Conservation (phyloP, 1,140 invertebrate species). For the Cotesia glomerata region DNA sequence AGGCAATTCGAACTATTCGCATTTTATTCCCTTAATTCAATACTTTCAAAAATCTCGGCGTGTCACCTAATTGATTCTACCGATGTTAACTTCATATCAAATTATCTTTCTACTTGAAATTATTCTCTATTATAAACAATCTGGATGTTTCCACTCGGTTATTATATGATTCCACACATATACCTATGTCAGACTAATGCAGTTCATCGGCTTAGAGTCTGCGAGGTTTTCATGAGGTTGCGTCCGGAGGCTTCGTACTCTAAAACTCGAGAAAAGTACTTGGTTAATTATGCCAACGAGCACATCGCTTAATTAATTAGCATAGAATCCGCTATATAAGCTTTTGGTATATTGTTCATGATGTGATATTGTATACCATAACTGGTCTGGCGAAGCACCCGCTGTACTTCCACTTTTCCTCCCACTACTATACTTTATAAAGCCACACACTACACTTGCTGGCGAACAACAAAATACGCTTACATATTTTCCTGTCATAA, state of each 20-base stretch:
- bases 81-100: no score
- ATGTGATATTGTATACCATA: neutral
- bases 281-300: conserved; percentile 27
- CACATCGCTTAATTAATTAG: conserved; percentile 26
- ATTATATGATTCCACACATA: neutral
- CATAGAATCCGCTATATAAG: neutral
- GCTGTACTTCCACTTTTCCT: neutral
- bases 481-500: no score
- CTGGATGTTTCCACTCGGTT: neutral
- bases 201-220: conserved; percentile 24
- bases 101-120: no score
- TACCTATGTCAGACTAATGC: conserved; percentile 7
- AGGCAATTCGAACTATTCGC: no score
- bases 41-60: no score
- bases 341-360: neutral
- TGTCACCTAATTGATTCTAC: no score
- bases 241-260: neutral
- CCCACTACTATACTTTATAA: neutral
- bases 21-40: no score
- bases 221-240: neutral
- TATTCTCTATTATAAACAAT: no score
- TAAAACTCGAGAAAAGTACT: conserved; percentile 21
- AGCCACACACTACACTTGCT: neutral
- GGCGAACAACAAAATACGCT: conserved; percentile 10
- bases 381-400: no score